Percentiles rank a stretch among this genome's conserved stretches.
phyloP scores from a whole-genome alignment of 2,888 invertebrate genomes.

The Chrysina gloriosa region DNA sequence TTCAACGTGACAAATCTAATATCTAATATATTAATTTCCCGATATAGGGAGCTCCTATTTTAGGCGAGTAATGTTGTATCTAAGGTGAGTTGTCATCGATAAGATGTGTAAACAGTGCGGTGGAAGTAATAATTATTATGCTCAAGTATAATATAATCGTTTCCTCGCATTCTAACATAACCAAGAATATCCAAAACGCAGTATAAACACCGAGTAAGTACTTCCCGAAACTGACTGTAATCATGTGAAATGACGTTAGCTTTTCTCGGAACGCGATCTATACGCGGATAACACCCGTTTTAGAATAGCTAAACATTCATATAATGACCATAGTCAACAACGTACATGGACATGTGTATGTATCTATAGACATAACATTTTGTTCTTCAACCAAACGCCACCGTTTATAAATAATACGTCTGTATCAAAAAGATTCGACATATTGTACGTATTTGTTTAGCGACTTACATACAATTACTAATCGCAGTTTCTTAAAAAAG shows the following conservation, averaged over 20 bases:
- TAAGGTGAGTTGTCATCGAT: no score
- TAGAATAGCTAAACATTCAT: conserved; percentile 22
- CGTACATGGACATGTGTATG: not conserved
- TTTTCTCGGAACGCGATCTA: conserved; percentile 27
- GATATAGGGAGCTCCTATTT: no score
- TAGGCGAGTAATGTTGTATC: no score
- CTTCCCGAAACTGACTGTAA: conserved; percentile 29
- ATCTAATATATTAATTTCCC: no score
- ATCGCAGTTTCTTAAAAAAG: no score
- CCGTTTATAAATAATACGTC: conserved; percentile 10
- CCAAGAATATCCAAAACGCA: conserved; percentile 12
- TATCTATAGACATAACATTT: not conserved
- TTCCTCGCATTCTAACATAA: conserved; percentile 25
- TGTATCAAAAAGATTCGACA: no score
- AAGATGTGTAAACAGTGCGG: not conserved
- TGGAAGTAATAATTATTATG: conserved; percentile 2
- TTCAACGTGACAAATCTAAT: no score
- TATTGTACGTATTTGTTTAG: no score
- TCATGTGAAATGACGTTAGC: conserved; percentile 28
- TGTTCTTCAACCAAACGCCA: conserved; percentile 2
- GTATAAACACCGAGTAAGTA: conserved; percentile 15
- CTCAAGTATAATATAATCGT: conserved; percentile 6
- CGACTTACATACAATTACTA: no score
- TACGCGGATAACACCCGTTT: conserved; percentile 14
- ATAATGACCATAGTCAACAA: conserved; percentile 11